These are phyloP conservation scores for Poecilia gillii DNA, from an alignment of 2,797 vertebrate genomes.

Conservation along the genomic window DNA sequence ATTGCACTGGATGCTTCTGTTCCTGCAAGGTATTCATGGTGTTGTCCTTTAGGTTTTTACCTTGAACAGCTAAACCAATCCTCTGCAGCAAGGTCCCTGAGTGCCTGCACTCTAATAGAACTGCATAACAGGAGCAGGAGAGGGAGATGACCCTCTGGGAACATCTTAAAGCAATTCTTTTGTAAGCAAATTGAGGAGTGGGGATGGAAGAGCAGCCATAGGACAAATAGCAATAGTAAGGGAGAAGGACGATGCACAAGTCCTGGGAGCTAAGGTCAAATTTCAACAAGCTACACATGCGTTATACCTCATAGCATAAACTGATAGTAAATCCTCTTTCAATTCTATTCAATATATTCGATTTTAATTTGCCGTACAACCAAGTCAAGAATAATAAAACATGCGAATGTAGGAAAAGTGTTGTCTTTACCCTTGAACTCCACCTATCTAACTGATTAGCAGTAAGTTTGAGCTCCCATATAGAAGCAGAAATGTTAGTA, in stretches of 20 bases:
- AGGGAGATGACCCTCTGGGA: constrained; percentile 46
- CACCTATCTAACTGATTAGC: not conserved
- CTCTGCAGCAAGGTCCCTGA: constrained; percentile 30
- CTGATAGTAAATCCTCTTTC: not conserved
- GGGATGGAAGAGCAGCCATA: not conserved
- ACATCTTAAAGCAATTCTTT: constrained; percentile 48
- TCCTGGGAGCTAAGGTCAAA: constrained; percentile 42
- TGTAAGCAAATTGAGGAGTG: constrained; percentile 46
- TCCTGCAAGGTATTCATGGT: constrained; percentile 36
- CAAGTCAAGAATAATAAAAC: not conserved
- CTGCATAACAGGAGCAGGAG: constrained; percentile 38
- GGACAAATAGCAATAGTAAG: constrained; percentile 21
- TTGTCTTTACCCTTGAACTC: not conserved
- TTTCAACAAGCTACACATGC: not conserved
- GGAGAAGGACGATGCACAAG: constrained; percentile 31
- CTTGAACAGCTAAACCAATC: constrained; percentile 60
- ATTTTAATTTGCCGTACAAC: not conserved
- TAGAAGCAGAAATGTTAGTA: not conserved
- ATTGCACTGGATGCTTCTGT: constrained; percentile 18
- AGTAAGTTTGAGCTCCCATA: not conserved
- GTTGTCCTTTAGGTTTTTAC: constrained; percentile 44
- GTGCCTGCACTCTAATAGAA: constrained; percentile 47
- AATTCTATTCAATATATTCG: not conserved
- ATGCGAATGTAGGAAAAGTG: not conserved
- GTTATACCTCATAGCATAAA: not conserved